These are phyloP conservation scores for Drosophila rellima DNA, from an alignment of 2,888 invertebrate species.

Conservation along the genomic window DNA sequence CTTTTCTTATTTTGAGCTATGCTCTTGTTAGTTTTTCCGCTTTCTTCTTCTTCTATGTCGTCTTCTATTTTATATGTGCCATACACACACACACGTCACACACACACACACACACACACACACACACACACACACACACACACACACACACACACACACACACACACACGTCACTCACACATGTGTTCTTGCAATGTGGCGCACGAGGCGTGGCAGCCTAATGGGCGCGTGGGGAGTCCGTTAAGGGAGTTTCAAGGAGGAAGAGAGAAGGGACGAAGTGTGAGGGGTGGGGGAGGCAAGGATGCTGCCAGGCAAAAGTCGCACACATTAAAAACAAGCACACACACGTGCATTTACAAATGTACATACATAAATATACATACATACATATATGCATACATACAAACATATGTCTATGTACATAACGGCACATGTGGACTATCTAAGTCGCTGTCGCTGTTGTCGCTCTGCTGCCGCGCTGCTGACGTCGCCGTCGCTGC, in stretches of 20 bases:
- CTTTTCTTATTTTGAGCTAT: conserved; percentile 4
- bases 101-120: neutral
- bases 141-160: neutral
- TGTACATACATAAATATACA: neutral
- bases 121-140: conserved; percentile 2
- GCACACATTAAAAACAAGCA: conserved; percentile 9
- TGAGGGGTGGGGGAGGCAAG: conserved; percentile 14
- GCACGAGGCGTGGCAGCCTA: conserved; percentile 53
- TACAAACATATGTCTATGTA: neutral
- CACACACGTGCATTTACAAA: neutral
- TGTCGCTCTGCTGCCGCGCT: conserved; percentile 9
- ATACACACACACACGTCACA: conserved; percentile 22
- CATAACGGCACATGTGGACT: conserved; percentile 50
- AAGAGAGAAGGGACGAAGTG: too few species aligned
- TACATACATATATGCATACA: neutral
- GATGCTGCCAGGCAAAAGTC: conserved; percentile 48
- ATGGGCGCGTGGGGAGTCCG: conserved; percentile 9
- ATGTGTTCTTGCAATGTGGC: conserved; percentile 52
- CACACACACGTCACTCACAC: conserved; percentile 3
- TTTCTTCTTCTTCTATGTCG: conserved; percentile 36
- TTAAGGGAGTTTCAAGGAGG: neutral
- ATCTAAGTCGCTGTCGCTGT: conserved; percentile 18
- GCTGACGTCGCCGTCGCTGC: conserved; percentile 13
- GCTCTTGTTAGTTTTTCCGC: conserved; percentile 26
- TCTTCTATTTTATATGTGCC: conserved; percentile 57